Percentiles rank a stretch among this genome's conserved stretches.
Evolutionary conservation across 2,797 vertebrate species (phyloP).

Genomic region (Hoplostethus atlanticus): DNA sequence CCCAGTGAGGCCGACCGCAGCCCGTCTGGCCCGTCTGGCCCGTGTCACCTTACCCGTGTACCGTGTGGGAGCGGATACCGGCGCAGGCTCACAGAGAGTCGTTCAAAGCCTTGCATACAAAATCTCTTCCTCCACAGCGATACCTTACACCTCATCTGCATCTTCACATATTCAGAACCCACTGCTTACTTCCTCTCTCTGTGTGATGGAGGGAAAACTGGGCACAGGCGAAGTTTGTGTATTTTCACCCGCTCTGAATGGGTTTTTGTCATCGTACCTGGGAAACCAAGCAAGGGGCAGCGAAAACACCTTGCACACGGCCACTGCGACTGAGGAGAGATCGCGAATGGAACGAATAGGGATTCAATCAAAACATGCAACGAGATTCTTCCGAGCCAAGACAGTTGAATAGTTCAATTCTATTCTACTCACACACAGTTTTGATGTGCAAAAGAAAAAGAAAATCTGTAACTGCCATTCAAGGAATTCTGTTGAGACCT

Average conservation of each 20-base stretch:
- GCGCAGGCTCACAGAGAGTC: conserved; percentile 58
- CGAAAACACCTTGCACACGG: neutral
- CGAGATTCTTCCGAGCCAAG: too few species aligned
- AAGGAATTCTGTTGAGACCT: conserved; percentile 65
- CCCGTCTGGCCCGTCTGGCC: conserved; percentile 52
- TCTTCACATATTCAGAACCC: conserved; percentile 73
- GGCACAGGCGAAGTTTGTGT: conserved; percentile 39
- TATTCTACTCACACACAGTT: conserved; percentile 13
- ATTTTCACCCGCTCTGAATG: conserved; percentile 63
- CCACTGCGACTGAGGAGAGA: neutral
- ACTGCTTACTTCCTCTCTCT: conserved; percentile 66
- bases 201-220: conserved; percentile 46
- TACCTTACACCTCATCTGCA: conserved; percentile 80
- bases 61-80: conserved; percentile 72
- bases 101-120: conserved; percentile 74
- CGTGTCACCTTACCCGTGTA: conserved; percentile 66
- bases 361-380: neutral
- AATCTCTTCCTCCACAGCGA: conserved; percentile 77
- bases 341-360: neutral
- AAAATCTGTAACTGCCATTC: conserved; percentile 38
- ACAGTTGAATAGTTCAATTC: neutral
- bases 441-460: conserved; percentile 20
- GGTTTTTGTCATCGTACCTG: conserved; percentile 40
- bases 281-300: conserved; percentile 20
- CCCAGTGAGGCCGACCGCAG: conserved; percentile 66